A percentile compares a stretch with the other conserved stretches of the same genome.
phyloP scores from a whole-genome alignment of 2,888 invertebrate genomes.

The Orthosia gothica region DNA sequence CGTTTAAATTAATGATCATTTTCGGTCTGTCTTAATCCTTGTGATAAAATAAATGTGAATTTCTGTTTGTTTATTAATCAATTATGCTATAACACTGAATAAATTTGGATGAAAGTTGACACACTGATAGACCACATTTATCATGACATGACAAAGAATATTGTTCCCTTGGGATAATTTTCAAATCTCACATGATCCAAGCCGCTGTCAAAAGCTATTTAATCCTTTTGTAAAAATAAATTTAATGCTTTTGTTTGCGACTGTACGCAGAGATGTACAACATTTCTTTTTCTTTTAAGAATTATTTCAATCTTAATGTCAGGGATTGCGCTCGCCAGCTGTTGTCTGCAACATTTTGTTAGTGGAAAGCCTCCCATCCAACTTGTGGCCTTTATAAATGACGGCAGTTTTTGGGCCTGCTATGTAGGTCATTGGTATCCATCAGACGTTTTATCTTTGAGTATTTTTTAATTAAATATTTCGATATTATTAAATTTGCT shows the following conservation, averaged over 20 bases:
- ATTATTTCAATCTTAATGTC: conserved; percentile 51
- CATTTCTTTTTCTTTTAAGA: conserved; percentile 48
- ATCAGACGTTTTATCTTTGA: not conserved
- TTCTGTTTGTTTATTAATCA: no score
- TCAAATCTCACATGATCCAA: no score
- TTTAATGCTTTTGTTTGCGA: conserved; percentile 18
- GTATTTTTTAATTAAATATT: not conserved
- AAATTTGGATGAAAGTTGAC: no score
- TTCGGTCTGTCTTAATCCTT: no score
- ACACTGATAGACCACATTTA: no score
- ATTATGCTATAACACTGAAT: no score
- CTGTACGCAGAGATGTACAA: conserved; percentile 38
- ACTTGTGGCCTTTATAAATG: conserved; percentile 31
- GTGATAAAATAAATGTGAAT: no score
- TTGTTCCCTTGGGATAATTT: no score
- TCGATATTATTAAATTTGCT: not conserved
- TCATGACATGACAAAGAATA: no score
- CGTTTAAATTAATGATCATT: no score
- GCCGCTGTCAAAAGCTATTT: no score
- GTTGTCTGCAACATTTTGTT: conserved; percentile 35
- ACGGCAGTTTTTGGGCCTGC: not conserved
- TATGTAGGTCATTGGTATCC: not conserved
- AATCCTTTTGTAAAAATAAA: not conserved
- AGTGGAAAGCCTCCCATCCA: conserved; percentile 33
- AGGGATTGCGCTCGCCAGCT: conserved; percentile 44